Evolutionary conservation across 2,113 vertebrate genomes (phyloP), one percentile per base, ranked within the genome.

Genomic region (Sinocyclocheilus maitianheensis): DNA sequence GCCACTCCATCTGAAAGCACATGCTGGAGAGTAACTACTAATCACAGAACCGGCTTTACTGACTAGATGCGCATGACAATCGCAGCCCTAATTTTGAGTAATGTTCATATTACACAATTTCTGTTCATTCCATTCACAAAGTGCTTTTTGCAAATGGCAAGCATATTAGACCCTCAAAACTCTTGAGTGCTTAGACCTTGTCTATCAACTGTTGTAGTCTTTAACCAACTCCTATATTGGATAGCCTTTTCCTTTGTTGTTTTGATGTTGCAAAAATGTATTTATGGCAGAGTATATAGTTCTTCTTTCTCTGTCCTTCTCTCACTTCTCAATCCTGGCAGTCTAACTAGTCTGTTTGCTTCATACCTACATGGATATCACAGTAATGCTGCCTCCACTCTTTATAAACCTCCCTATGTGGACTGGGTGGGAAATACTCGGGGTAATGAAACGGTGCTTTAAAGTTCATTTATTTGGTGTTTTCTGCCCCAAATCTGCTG

Each of bases 401-500:
- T 71, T 30, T 37, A 30, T 11, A 22, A 51, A 37, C 26, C 53
- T 55, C 30, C 7, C 8, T 71, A 37, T 69, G 26, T 37, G 63
- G 63, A 71, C 81, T 37, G 81, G 81, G 26, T 83, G 81, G 81
- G 65, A 71, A 71, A 55, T 71, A 16, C 81, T 67, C 40, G 51
- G 81, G 46, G 26, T 81, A 26, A 65, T 20, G 12, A 80, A 24
- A 75, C 11, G 1, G 12, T 43, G 4, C 58, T 60, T 43, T 78
- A 78, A 77, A 22, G 51, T 78, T 11, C 51, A 4, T 77, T 51
- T 77, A 7, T 80, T 16, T 72, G 3, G 18, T 72, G 18, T 43
- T 74, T 74, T 74, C 10, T 72, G 40, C 8, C 12, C 1, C 24
- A 5, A 24, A n/a, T 72, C 22, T 24, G 71, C 58, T 77, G 2